Conservation (phyloP, 2,888 invertebrate genomes). For the Proisotoma minuta region DNA sequence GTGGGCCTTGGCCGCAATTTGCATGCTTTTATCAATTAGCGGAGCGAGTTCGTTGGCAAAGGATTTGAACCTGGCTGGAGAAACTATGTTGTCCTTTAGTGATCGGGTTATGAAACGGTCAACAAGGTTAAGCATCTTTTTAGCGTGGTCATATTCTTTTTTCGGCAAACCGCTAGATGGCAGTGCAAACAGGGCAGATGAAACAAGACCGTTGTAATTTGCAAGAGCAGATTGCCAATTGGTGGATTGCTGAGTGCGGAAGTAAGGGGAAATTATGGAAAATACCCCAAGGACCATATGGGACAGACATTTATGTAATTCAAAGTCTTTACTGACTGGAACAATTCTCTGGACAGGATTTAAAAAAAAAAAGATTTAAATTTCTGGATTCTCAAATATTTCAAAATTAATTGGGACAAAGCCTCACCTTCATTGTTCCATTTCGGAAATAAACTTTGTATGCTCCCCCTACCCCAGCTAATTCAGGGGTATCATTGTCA, state of each 20-base stretch:
- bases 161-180: background rate
- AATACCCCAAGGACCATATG: constrained; percentile 26
- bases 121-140: background rate
- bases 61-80: background rate
- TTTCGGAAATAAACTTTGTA: constrained; percentile 21
- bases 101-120: background rate
- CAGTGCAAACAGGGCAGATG: background rate
- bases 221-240: constrained; percentile 15
- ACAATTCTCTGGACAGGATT: constrained; percentile 21
- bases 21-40: constrained; percentile 17
- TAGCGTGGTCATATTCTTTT: background rate
- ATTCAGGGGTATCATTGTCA: constrained; percentile 18
- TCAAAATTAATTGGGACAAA: no score
- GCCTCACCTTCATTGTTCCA: constrained; percentile 23
- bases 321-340: constrained; percentile 19
- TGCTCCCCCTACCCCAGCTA: constrained; percentile 19
- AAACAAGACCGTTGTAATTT: background rate
- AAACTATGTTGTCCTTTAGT: background rate
- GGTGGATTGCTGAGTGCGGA: constrained; percentile 15
- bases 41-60: constrained; percentile 14
- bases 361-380: background rate
- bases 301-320: constrained; percentile 21
- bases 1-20: constrained; percentile 16
- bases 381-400: background rate
- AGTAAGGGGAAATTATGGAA: constrained; percentile 22